Percentiles rank a stretch among this genome's conserved stretches.
phyloP scores from a whole-genome alignment of 2,797 vertebrate species.

The Lycodopsis pacificus region DNA sequence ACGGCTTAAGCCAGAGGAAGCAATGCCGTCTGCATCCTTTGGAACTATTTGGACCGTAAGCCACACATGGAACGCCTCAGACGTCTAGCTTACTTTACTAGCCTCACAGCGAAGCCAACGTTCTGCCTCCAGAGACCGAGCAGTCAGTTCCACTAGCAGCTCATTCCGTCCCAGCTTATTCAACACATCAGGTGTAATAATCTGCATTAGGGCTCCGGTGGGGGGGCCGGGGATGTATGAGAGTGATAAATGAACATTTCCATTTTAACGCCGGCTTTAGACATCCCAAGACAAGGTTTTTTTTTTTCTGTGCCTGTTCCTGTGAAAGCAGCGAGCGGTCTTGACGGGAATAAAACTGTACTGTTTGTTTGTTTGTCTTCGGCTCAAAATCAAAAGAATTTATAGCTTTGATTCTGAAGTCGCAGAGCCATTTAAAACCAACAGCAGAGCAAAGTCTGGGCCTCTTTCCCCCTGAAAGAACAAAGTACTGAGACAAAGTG shows the following conservation, averaged over 20 bases:
- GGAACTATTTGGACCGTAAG: constrained; percentile 61
- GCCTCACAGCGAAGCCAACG: constrained; percentile 63
- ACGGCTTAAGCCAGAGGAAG: constrained; percentile 65
- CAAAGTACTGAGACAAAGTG: constrained; percentile 76
- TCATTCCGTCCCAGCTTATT: constrained; percentile 67
- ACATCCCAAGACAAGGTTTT: constrained; percentile 5
- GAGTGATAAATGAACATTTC: constrained; percentile 77
- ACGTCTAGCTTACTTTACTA: constrained; percentile 76
- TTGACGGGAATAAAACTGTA: constrained; percentile 39
- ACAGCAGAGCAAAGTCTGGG: constrained; percentile 55
- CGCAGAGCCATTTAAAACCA: constrained; percentile 63
- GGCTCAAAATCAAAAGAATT: constrained; percentile 70
- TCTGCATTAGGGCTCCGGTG: constrained; percentile 59
- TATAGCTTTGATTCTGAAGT: constrained; percentile 69
- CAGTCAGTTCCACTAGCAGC: constrained; percentile 67
- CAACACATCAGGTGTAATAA: constrained; percentile 81
- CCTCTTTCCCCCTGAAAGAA: constrained; percentile 60
- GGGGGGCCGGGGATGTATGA: constrained; percentile 66
- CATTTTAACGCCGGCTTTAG: constrained; percentile 55
- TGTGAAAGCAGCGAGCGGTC: constrained; percentile 46
- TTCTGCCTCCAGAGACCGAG: constrained; percentile 61
- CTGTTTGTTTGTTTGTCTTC: constrained; percentile 64
- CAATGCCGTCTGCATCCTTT: constrained; percentile 68
- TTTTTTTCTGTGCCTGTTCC: constrained; percentile 40
- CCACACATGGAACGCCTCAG: constrained; percentile 78